Evolutionary conservation across 2,888 invertebrate species (phyloP).

Genomic region (Ophioninae sp.): DNA sequence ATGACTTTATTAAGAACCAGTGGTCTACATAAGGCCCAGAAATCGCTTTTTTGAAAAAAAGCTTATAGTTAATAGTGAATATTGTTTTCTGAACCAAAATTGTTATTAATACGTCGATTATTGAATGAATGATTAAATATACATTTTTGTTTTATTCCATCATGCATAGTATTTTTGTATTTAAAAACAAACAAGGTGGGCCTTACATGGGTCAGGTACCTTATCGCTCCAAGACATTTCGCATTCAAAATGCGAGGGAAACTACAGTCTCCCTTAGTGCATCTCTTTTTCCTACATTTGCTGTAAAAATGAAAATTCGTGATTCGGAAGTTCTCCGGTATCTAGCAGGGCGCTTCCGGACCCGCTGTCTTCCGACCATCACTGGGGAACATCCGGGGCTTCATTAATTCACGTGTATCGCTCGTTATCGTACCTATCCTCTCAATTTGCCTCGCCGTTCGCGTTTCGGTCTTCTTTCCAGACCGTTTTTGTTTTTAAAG

Average conservation of each 20-base stretch:
- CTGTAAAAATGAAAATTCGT: neutral
- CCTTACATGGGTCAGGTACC: no score
- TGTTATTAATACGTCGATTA: no score
- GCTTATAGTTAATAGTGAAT: no score
- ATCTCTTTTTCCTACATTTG: neutral
- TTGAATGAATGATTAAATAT: no score
- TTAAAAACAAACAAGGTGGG: no score
- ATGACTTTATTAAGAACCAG: no score
- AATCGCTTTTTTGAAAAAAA: no score
- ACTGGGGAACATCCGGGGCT: conserved; percentile 1
- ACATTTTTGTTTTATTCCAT: no score
- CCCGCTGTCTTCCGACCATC: conserved; percentile 11
- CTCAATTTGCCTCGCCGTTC: conserved; percentile 2
- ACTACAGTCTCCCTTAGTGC: neutral
- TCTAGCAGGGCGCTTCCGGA: neutral
- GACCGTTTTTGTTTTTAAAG: neutral
- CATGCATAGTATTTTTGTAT: no score
- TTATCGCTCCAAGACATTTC: no score
- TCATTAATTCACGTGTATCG: conserved; percentile 35
- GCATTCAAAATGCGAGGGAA: neutral
- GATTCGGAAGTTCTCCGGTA: neutral
- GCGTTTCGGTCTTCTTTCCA: neutral
- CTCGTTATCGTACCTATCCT: conserved; percentile 3
- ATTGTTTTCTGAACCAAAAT: no score
- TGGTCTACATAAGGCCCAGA: no score